A percentile compares a stretch with the other conserved stretches of the same genome.
phyloP scores from a whole-genome alignment of 2,113 vertebrate genomes.

The Coryphaenoides rupestris region DNA sequence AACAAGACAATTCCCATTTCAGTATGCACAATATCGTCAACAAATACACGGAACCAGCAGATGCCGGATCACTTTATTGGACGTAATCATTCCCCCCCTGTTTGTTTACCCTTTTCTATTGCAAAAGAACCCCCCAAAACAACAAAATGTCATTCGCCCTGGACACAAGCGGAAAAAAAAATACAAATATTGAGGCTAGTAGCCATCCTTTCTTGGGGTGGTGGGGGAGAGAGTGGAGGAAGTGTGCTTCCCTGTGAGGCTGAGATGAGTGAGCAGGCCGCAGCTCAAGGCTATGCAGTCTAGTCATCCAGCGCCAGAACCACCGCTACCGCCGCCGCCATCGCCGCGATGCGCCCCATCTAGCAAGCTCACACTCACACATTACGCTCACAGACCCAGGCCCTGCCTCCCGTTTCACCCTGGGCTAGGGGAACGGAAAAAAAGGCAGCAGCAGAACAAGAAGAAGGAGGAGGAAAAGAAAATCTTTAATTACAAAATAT shows the following conservation, averaged over 20 bases:
- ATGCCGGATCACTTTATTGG: conserved; percentile 1
- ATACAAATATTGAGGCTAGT: too few relatives aligned
- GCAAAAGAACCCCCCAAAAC: too few relatives aligned
- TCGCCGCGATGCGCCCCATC: conserved; percentile 1
- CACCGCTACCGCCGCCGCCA: neutral
- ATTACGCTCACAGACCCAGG: conserved; percentile 14
- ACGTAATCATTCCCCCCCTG: neutral
- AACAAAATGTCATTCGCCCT: conserved; percentile 7
- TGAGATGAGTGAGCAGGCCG: conserved; percentile 16
- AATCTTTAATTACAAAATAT: conserved; percentile 25
- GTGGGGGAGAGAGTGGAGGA: neutral
- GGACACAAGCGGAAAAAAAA: neutral
- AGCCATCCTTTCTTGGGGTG: neutral
- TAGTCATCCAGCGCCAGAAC: conserved; percentile 13
- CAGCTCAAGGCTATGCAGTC: conserved; percentile 14
- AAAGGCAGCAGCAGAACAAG: too few relatives aligned
- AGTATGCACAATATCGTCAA: conserved; percentile 2
- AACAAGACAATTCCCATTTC: conserved; percentile 6
- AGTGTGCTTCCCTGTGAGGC: conserved; percentile 13
- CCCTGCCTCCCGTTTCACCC: conserved; percentile 11
- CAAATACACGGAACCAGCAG: conserved; percentile 12
- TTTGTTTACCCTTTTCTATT: too few relatives aligned
- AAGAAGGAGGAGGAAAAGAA: neutral
- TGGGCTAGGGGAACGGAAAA: neutral
- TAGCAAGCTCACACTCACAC: conserved; percentile 11